Base-by-base conservation (phyloP, 1,140 invertebrate genomes). In the Tribolium madens region DNA sequence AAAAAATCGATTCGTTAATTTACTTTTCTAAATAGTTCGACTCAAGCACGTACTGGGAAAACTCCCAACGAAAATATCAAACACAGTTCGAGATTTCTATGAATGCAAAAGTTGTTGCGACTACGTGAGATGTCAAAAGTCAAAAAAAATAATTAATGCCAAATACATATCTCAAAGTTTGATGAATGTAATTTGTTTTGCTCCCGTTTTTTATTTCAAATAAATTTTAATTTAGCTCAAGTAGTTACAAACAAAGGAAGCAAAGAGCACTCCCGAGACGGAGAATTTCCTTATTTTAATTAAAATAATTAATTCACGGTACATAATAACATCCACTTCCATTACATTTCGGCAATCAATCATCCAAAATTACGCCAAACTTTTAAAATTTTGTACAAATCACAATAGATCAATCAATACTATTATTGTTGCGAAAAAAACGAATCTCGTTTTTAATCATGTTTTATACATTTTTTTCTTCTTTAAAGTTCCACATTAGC, bases 171-270 rank as follows among this genome's bases (percentile, higher is more conserved):
- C 21, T 26, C 21, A 26, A 57, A 64, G 57, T 64, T 64, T 33
- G 13, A 64, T 64, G 57, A 64, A 31, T 26, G 33, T 13, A 33
- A 64, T 64, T 64, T 64, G 13, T 33, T 64, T 64, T 33, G 21
- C 9, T 64, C 13, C 57, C 14, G 57, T 64, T 64, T 64, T 31
- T 64, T 33, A 33, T 64, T 64, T 13, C 21, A 64, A 64, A 64
- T 64, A 64, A 64, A 64, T 64, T 64, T 64, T 64, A 64, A 64
- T 64, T 64, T 64, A 64, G 26, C 57, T 64, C 57, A 33, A 64
- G 57, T 64, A 64, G 57, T 64, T 64, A 64, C 57, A 64, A 64
- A 64, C 57, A 64, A 64, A 64, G 57, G 57, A 64, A 64, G 57
- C 26, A 64, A 64, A 33, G 14, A 64, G 57, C 26, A 64, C 57